Evolutionary conservation across 2,888 invertebrate genomes (phyloP), one percentile per base, ranked within the genome.

Genomic region (Bombylius discolor): DNA sequence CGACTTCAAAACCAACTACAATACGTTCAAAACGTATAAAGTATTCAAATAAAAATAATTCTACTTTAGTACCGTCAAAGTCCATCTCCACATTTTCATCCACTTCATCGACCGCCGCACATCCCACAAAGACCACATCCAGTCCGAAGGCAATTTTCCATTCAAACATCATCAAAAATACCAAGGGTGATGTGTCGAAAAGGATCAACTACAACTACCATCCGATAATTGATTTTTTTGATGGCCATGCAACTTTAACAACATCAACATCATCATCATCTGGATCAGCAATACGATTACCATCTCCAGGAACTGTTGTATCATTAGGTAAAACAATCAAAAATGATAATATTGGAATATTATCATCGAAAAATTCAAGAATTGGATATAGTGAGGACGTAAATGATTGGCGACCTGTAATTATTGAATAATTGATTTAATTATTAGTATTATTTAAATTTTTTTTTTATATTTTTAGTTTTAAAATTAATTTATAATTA

Each of bases 191-290:
- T 44, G 58, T 61, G 31, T 60, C 58, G 14, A 78, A 81, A 65
- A 78, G 83, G 65, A 79, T 88, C 47, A 89, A 89, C 73, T 89
- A 88, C 67, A 87, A 83, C 67, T 89, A 89, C 65, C 89, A 89
- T 71, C 88, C 88, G 3, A 89, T 89, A 51, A 87, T 88, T 62
- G 88, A 88, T 66, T 89, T 87, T 68, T 88, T 88, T 68, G 82
- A 79, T 61, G 76, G 11, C 11, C 39, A 42, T 42, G 8, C 12
- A 42, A 5, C 32, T 64, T 58, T 62, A 67, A 66, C 52, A 65
- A 64, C 48, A 63, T 65, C 60, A 49, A 59, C 52, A 53, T 57
- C 59, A 48, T 48, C 48, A 33, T 33, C 47, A 34, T n/a, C 33
- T 14, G 5, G n/a, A 34, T 32, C 56, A 33, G 23, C 65, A 60